Base-by-base conservation (phyloP, 1,140 invertebrate species). In the Drosophila athabasca region DNA sequence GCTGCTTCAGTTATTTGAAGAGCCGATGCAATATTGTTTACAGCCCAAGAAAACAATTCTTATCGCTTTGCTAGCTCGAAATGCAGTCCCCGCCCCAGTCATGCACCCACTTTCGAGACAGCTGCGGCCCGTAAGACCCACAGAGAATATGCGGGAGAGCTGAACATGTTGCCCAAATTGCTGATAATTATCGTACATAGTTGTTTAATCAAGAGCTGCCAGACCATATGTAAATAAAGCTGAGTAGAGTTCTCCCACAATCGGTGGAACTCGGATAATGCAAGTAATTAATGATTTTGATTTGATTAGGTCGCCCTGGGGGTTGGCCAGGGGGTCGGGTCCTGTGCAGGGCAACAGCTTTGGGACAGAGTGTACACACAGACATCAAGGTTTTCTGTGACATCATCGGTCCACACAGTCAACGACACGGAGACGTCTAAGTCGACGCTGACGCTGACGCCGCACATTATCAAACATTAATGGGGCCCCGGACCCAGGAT, bases 381-480 rank as follows among this genome's bases (percentile, higher is more conserved):
- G 62, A 65, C 61, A 54, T 69, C 65, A 82, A 87, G 82, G 82
- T 71, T 85, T 61, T 52, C 64, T 78, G 82, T 85, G 82, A 85
- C 82, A 87, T 85, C 81, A 87, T 80, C 81, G 64, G 43, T 19
- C 62, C 67, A 69, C 77, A 61, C 81, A 85, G 77, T 85, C 82
- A 82, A 85, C 83, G 78, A 85, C 82, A 87, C 62, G 78, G 69
- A 62, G 71, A 65, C 77, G 59, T 69, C 62, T 62, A 62, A 51
- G 67, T 53, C 57, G 48, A 49, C 46, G 41, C 52, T 45, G 57
- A 75, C 66, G 52, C 75, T 45, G 57, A 75, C 66, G 52, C 75
- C 76, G 78, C 82, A 87, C 82, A 85, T 88, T 85, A 87, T 85
- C 78, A 78, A 87, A 82, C 83, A 76, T 88, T 88, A 88, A 88